These are phyloP conservation scores for Phasianus colchicus DNA, from an alignment of 2,113 vertebrate genomes.

Conservation along the genomic window DNA sequence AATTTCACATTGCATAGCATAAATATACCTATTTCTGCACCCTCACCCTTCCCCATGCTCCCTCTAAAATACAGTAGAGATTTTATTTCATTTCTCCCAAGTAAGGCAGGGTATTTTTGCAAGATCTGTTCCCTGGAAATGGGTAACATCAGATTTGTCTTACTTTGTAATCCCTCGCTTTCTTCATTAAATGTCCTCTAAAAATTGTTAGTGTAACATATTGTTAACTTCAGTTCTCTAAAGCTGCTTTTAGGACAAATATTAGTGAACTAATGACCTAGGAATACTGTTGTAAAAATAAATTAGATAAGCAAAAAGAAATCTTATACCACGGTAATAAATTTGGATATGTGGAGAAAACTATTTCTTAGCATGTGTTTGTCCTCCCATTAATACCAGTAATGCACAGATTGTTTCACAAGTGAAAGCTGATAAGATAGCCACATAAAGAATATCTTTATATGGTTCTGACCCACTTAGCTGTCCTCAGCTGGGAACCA, in stretches of 20 bases:
- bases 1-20: neutral
- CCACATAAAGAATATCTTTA: neutral
- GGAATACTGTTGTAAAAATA: neutral
- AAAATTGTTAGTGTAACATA: neutral
- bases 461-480: constrained; percentile 43
- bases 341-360: neutral
- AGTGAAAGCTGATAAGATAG: neutral
- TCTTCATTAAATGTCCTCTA: neutral
- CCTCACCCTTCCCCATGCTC: neutral
- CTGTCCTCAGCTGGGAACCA: neutral
- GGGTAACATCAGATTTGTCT: neutral
- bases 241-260: neutral
- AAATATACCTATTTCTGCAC: neutral
- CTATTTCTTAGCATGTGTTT: neutral
- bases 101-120: rapidly evolving
- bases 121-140: neutral
- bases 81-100: neutral
- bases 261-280: neutral
- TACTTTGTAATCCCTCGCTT: neutral
- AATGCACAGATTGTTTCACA: neutral
- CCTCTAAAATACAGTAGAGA: neutral
- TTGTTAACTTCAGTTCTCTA: neutral
- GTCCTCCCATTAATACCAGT: neutral
- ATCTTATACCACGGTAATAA: neutral
- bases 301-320: neutral